These are phyloP conservation scores for Isoperla grammatica DNA, from an alignment of 2,888 invertebrate genomes.

Conservation along the genomic window DNA sequence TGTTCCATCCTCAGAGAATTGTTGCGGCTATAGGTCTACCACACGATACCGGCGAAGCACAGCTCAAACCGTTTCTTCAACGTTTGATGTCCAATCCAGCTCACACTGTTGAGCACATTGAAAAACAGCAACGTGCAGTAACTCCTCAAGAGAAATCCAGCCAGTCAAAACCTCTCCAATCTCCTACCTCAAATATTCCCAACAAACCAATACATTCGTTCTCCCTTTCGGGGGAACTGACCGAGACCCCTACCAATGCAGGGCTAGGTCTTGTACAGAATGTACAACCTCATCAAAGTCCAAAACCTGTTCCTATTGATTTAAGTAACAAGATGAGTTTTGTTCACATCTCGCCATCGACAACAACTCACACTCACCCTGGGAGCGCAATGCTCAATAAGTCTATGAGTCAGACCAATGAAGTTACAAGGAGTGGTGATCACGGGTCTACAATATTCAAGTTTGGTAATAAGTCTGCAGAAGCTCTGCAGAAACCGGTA, in stretches of 20 bases:
- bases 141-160: conserved; percentile 49
- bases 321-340: conserved; percentile 42
- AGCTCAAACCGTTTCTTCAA: conserved; percentile 55
- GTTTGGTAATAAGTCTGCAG: conserved; percentile 25
- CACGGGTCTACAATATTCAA: no score
- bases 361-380: conserved; percentile 31
- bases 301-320: conserved; percentile 21
- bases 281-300: conserved; percentile 1
- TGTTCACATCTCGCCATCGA: conserved; percentile 52
- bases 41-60: conserved; percentile 24
- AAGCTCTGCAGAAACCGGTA: conserved; percentile 49
- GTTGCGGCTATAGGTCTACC: conserved; percentile 19
- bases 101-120: conserved; percentile 80
- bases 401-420: no score
- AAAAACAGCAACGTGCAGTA: conserved; percentile 73
- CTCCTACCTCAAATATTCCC: conserved; percentile 1
- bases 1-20: conserved; percentile 19
- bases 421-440: conserved; percentile 30
- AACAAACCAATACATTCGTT: background rate
- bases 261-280: conserved; percentile 26
- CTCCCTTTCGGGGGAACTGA: background rate
- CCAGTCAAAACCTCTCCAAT: background rate
- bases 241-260: background rate
- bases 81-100: conserved; percentile 79
- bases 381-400: no score